phyloP scores from a whole-genome alignment of 1,140 invertebrate species.

The Araneus ventricosus region DNA sequence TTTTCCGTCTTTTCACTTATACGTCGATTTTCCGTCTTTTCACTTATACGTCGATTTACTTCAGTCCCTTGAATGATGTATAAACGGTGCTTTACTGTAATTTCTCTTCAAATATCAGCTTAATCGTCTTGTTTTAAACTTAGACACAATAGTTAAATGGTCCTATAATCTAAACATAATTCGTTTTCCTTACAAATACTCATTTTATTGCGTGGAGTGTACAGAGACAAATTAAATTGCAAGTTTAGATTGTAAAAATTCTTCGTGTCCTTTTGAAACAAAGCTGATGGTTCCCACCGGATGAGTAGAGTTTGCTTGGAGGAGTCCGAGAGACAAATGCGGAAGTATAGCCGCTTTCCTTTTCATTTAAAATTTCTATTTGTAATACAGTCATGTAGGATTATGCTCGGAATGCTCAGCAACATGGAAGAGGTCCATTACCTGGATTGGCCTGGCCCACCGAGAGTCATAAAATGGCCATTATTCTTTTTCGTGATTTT shows the following conservation, averaged over 20 bases:
- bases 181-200: neutral
- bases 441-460: conserved; percentile 54
- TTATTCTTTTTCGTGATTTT: conserved; percentile 72
- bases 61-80: too few species aligned
- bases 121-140: too few species aligned
- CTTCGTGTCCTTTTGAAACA: neutral
- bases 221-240: neutral
- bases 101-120: too few species aligned
- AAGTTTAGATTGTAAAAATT: neutral
- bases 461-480: conserved; percentile 66
- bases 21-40: too few species aligned
- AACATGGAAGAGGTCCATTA: conserved; percentile 68
- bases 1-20: too few species aligned
- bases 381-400: conserved; percentile 61
- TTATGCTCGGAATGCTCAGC: conserved; percentile 48
- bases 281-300: neutral
- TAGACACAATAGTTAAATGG: neutral
- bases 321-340: neutral
- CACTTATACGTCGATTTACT: too few species aligned
- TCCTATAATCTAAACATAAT: neutral
- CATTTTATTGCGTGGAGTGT: neutral
- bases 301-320: neutral
- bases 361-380: conserved; percentile 66
- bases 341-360: neutral
- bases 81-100: too few species aligned